Percentiles rank a stretch among this genome's conserved stretches.
These are phyloP conservation scores for Geococcyx californianus DNA, from an alignment of 2,113 vertebrate species.

Conservation along the genomic window DNA sequence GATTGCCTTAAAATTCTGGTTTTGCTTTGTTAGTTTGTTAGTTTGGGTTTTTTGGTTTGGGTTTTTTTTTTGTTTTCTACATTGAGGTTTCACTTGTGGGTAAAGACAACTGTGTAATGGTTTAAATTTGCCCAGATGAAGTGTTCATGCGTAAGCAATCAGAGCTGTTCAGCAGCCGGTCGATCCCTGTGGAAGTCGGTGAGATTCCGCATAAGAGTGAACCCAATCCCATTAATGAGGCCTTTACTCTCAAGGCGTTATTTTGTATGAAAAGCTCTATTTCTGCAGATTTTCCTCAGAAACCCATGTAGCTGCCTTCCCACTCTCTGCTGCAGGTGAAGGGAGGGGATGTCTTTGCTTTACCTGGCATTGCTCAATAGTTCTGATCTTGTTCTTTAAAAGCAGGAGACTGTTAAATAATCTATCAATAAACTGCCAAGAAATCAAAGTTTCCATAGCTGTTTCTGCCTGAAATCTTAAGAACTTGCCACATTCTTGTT, in stretches of 20 bases:
- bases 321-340: background rate
- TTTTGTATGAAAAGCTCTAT: background rate
- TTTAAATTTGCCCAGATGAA: background rate
- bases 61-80: background rate
- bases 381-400: constrained; percentile 39
- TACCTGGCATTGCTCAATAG: background rate
- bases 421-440: constrained; percentile 57
- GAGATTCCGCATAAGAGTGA: background rate
- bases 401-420: constrained; percentile 48
- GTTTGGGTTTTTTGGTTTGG: background rate
- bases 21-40: background rate
- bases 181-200: background rate
- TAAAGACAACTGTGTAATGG: background rate
- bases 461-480: constrained; percentile 40
- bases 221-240: background rate
- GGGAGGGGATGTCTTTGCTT: background rate
- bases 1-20: background rate
- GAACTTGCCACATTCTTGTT: constrained; percentile 15
- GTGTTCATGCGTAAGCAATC: background rate
- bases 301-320: background rate
- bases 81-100: background rate
- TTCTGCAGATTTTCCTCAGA: background rate
- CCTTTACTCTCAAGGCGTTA: background rate
- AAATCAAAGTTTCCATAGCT: constrained; percentile 32
- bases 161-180: background rate